Base-by-base conservation (phyloP, 2,888 invertebrate species). In the Polydesmus complanatus region DNA sequence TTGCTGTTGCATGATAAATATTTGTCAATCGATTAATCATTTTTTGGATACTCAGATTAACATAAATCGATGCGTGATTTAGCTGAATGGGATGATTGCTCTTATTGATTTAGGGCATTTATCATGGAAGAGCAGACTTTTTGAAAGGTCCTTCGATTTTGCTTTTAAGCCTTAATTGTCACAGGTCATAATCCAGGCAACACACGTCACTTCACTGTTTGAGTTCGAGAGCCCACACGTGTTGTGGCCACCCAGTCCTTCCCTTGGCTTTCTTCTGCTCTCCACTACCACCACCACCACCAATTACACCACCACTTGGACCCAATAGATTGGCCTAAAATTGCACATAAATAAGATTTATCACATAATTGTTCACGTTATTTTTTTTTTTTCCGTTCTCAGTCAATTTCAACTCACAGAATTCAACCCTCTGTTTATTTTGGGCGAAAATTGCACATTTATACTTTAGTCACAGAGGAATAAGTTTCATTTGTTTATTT, bases 171-270 rank as follows among this genome's bases (percentile, higher is more conserved):
- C n/a, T n/a, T n/a, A n/a, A n/a, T n/a, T n/a, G n/a, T n/a, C n/a
- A n/a, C n/a, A n/a, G n/a, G n/a, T n/a, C n/a, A n/a, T n/a, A n/a
- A n/a, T n/a, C n/a, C n/a, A n/a, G n/a, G n/a, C n/a, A n/a, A n/a
- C n/a, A n/a, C n/a, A n/a, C n/a, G n/a, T n/a, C n/a, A n/a, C n/a
- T n/a, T n/a, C n/a, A n/a, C n/a, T n/a, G 14, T 8, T 8, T 37
- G 14, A 5, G 14, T 37, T 14, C 37, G 5, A 8, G 37, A 37
- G 93, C 94, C 94, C 95, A 95, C 65, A 94, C 94, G 74, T 92
- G 90, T 70, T 95, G 93, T 0, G 94, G 95, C 95, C 95, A 95
- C 18, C 95, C 95, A 0, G 95, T 95, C 62, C 95, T 81, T 0
- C 92, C 92, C 74, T 90, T 91, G 62, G 82, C 69, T 62, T 71